Evolutionary conservation across 2,113 vertebrate species (phyloP), one percentile per base, ranked within the genome.

Genomic region (Onychostruthus taczanowskii): DNA sequence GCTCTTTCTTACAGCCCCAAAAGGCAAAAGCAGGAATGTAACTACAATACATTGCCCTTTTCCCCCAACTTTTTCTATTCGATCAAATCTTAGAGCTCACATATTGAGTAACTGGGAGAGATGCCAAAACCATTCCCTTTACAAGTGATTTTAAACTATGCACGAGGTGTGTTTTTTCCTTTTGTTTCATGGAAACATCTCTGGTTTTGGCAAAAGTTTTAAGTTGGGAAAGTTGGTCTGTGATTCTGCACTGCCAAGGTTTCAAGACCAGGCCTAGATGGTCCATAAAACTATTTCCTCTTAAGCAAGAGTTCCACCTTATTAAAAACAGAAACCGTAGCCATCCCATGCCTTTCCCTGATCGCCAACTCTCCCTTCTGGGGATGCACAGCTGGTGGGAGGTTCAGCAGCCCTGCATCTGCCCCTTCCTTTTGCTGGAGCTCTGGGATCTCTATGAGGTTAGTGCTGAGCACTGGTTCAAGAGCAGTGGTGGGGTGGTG

Each of bases 151-250:
- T 97, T 95, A 95, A 97, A 96, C 82, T 77, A 82, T 84, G 82
- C 63, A 86, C 22, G 82, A 86, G 80, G 63, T 77, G 89, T 94
- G 91, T 84, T 94, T 77, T 94, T 89, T 95, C 61, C 88, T 74
- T 97, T 97, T 93, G 82, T 97, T 96, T 97, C 84, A 67, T 95
- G 87, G 91, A 97, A 98, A 96, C 93, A 96, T 95, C 96, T 96
- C 64, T 90, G 90, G 68, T 92, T 73, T 83, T 85, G 91, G 68
- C 95, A 87, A 96, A 97, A 92, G 70, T 83, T 93, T 95, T 93
- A 94, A 89, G 89, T 97, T 84, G 92, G 91, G 83, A 96, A 96
- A 95, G 93, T 59, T 95, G 97, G 84, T 84, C 87, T 97, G 77
- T 89, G 96, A 59, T 3, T 67, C 88, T 77, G 44, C 2, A 28